These are phyloP conservation scores for Leiothrix lutea DNA, from an alignment of 2,113 vertebrate species.

Conservation along the genomic window DNA sequence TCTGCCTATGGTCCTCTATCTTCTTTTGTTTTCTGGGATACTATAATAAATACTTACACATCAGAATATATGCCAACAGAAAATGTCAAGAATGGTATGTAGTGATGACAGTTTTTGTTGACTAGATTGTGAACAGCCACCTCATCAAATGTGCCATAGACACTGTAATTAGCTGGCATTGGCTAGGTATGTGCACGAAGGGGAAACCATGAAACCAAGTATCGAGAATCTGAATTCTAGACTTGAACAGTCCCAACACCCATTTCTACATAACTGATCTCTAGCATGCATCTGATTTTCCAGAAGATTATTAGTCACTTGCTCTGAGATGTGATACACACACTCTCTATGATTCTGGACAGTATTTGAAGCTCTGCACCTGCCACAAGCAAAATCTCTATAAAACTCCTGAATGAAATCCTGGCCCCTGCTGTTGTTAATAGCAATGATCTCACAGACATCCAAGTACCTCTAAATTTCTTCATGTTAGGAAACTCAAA, in stretches of 20 bases:
- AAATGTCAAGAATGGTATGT: background rate
- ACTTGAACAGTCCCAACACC: background rate
- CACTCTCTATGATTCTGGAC: accelerated
- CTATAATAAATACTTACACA: background rate
- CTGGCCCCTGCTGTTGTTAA: background rate
- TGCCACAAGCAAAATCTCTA: background rate
- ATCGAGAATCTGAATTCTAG: background rate
- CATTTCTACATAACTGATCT: background rate
- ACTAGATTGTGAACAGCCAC: background rate
- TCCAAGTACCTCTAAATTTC: background rate
- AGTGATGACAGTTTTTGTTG: background rate
- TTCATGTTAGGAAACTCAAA: background rate
- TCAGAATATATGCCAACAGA: background rate
- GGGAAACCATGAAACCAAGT: background rate
- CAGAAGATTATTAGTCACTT: background rate
- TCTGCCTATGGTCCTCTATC: background rate
- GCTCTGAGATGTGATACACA: background rate
- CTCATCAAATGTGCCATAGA: background rate
- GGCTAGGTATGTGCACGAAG: background rate
- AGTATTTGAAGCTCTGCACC: background rate
- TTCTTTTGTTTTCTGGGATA: background rate
- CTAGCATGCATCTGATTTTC: background rate
- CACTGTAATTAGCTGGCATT: background rate
- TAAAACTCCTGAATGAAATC: background rate
- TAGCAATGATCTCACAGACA: background rate